Base-by-base conservation (phyloP, 2,888 invertebrate species). In the Oscheius onirici region DNA sequence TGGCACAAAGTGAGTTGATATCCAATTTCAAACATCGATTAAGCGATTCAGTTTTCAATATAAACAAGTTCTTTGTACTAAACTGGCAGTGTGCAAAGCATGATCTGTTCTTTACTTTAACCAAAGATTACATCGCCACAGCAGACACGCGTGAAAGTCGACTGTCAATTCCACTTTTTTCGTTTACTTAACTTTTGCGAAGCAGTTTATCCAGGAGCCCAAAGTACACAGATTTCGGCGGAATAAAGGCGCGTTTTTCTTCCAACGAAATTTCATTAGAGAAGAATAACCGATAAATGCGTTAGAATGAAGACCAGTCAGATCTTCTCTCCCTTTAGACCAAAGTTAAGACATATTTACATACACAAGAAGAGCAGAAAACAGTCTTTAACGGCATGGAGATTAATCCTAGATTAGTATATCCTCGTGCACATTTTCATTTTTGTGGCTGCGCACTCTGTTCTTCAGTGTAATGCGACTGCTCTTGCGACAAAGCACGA, bases 1-100 rank as follows among this genome's bases (percentile, higher is more conserved):
- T 81, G 81, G 81, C 81, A n/a, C 81, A 81, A 71, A 71, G 81
- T 81, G 65, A 73, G 78, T 76, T 17, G 1, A 8, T 3, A 34
- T 34, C 34, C 34, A 34, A 34, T 34, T 34, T 8, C 49, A 11
- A 49, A 49, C 11, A 49, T 11, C 11, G 17, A 49, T 11, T 17
- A 11, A 49, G 6, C 49, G 20, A 17, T 49, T 49, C 49, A 3
- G 49, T 49, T 49, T 49, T 11, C 20, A 49, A 17, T 17, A 49
- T 20, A 11, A 17, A 17, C 17, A 49, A 3, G 17, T 6, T 49
- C 17, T 17, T 49, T 49, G 49, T 17, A 49, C 17, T 17, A 20
- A 17, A 49, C 3, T 49, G 34, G 8, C 34, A 34, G 5, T 34
- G 34, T 8, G 3, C 46, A 63, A 3, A 44, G 46, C 63, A 63